phyloP scores from a whole-genome alignment of 2,888 invertebrate genomes.

The Lycocerus yunnanus region DNA sequence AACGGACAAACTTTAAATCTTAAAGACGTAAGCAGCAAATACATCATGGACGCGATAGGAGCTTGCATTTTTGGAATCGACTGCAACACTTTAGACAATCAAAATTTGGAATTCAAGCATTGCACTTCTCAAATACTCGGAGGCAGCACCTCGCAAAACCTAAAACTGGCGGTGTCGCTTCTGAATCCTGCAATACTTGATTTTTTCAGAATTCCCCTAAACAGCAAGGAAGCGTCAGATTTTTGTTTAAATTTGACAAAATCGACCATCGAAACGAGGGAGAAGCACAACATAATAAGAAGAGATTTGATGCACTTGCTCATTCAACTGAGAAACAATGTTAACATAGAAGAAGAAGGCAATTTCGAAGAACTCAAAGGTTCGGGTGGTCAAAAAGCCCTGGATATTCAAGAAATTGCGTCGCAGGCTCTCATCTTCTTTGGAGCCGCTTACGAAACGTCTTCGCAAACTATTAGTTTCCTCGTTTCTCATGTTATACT shows the following conservation, averaged over 20 bases:
- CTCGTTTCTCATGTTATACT: constrained; percentile 58
- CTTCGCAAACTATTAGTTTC: constrained; percentile 54
- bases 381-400: neutral
- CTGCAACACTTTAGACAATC: constrained; percentile 54
- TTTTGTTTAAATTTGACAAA: constrained; percentile 6
- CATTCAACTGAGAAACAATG: constrained; percentile 6
- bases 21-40: constrained; percentile 42
- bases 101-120: constrained; percentile 43
- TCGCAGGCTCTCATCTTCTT: constrained; percentile 44
- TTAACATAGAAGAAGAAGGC: neutral
- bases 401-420: constrained; percentile 24
- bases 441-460: constrained; percentile 50
- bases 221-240: neutral
- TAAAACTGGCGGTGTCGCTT: neutral
- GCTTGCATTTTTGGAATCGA: constrained; percentile 51
- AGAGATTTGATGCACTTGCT: constrained; percentile 9
- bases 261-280: constrained; percentile 1
- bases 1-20: constrained; percentile 30
- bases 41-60: constrained; percentile 52
- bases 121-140: constrained; percentile 42
- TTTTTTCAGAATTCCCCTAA: neutral
- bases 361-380: neutral
- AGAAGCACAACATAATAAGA: neutral
- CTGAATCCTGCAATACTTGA: neutral
- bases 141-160: constrained; percentile 9